Conservation (phyloP, 2,113 vertebrate species). For the Ceyx margarethae region DNA sequence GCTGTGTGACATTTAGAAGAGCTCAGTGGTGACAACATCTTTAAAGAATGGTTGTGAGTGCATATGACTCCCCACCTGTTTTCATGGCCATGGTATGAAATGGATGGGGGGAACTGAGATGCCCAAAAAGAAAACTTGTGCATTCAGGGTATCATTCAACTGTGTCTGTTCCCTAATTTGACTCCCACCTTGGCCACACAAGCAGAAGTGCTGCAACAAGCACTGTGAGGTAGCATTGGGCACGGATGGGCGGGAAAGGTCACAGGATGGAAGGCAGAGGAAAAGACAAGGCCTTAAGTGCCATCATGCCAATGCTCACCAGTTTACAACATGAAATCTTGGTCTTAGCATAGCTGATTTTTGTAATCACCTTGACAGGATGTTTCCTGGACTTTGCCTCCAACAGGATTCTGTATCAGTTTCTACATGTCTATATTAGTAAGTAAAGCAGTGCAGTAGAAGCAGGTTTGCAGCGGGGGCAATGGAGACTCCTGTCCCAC, state of each 20-base stretch:
- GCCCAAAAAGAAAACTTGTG: neutral
- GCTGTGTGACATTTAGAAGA: neutral
- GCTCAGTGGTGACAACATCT: neutral
- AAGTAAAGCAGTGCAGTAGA: neutral
- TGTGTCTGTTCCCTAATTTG: accelerated
- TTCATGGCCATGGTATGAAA: neutral
- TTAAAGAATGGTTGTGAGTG: neutral
- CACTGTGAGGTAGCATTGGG: neutral
- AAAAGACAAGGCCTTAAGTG: neutral
- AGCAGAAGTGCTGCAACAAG: neutral
- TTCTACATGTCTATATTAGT: neutral
- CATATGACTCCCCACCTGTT: neutral
- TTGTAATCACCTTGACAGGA: neutral
- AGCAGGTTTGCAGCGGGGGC: neutral
- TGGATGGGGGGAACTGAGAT: neutral
- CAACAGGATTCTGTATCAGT: neutral
- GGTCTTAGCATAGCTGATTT: neutral
- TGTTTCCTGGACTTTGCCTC: neutral
- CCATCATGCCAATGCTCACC: neutral
- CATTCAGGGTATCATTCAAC: neutral
- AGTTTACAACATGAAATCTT: neutral
- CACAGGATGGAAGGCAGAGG: neutral
- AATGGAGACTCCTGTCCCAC: neutral
- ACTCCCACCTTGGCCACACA: neutral
- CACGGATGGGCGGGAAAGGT: neutral